Percentiles rank a stretch among this genome's conserved stretches.
Conservation (phyloP, 2,797 vertebrate species). For the Ispidina picta region DNA sequence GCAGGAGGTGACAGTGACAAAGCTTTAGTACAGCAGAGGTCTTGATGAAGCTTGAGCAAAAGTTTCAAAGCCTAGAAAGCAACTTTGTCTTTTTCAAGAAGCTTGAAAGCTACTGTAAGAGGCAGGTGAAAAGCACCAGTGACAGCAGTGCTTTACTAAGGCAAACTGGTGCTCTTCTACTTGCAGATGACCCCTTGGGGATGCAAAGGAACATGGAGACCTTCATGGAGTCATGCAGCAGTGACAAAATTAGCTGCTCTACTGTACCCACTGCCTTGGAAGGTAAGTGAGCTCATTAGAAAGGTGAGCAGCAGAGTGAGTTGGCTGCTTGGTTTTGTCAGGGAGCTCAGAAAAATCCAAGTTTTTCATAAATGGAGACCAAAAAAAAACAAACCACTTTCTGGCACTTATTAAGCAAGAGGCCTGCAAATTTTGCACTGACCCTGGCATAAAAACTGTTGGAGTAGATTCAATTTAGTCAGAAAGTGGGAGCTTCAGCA, state of each 20-base stretch:
- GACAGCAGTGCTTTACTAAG: background rate
- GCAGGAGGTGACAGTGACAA: background rate
- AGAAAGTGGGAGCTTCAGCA: background rate
- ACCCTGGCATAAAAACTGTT: background rate
- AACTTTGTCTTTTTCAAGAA: background rate
- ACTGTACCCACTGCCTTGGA: conserved; percentile 72
- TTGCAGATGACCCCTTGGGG: conserved; percentile 69
- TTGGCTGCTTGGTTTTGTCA: background rate
- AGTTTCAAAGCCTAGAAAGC: background rate
- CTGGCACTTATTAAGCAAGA: background rate
- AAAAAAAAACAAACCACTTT: background rate
- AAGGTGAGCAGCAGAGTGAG: background rate
- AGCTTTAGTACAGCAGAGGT: background rate
- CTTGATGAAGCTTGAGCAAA: background rate
- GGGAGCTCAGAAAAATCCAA: background rate
- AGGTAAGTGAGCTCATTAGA: conserved; percentile 71
- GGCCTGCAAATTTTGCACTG: background rate
- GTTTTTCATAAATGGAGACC: background rate
- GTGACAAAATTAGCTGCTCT: conserved; percentile 85
- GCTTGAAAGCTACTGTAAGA: background rate
- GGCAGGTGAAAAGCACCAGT: background rate
- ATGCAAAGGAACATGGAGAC: conserved; percentile 76
- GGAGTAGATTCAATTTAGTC: background rate
- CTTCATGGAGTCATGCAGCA: conserved; percentile 83
- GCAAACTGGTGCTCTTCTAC: background rate